Percentiles rank a stretch among this genome's conserved stretches.
phyloP scores from a whole-genome alignment of 2,888 invertebrate species.

The Pandemis heparana region DNA sequence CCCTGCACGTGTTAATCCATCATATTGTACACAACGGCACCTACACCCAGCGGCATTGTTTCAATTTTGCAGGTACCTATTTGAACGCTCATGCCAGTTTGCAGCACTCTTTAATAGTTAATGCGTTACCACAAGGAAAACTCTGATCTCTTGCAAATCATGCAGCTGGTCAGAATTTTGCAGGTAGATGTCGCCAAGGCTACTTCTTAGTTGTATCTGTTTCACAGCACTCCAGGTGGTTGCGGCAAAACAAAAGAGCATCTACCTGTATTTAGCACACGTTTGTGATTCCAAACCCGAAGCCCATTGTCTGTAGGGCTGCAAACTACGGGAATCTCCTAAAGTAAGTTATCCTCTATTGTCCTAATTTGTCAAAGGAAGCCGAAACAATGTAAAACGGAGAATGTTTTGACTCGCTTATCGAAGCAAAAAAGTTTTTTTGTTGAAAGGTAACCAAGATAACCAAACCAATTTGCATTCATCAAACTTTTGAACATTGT shows the following conservation, averaged over 20 bases:
- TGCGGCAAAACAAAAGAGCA: slow-evolving; percentile 31
- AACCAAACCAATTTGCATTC: slow-evolving; percentile 6
- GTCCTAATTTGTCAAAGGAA: slow-evolving; percentile 60
- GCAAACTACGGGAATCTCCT: slow-evolving; percentile 63
- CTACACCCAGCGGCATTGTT: too few relatives aligned
- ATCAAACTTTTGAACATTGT: not conserved
- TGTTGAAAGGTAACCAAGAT: slow-evolving; percentile 8
- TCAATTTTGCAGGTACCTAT: too few relatives aligned
- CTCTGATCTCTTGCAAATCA: not conserved
- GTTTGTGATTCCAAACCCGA: slow-evolving; percentile 50
- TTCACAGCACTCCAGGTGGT: slow-evolving; percentile 28
- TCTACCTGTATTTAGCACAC: slow-evolving; percentile 48
- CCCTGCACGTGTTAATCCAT: too few relatives aligned
- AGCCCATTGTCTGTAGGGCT: slow-evolving; percentile 58
- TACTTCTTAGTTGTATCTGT: not conserved
- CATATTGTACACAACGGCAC: too few relatives aligned
- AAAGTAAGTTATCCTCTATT: slow-evolving; percentile 58
- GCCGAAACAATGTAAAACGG: slow-evolving; percentile 58
- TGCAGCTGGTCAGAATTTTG: not conserved
- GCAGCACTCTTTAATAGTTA: too few relatives aligned
- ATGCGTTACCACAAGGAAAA: not conserved
- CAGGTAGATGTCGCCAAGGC: not conserved
- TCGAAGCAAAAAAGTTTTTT: slow-evolving; percentile 53
- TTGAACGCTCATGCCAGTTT: too few relatives aligned
- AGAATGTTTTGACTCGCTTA: slow-evolving; percentile 58